These are phyloP conservation scores for Globia sparganii DNA, from an alignment of 2,888 invertebrate genomes.

Conservation along the genomic window DNA sequence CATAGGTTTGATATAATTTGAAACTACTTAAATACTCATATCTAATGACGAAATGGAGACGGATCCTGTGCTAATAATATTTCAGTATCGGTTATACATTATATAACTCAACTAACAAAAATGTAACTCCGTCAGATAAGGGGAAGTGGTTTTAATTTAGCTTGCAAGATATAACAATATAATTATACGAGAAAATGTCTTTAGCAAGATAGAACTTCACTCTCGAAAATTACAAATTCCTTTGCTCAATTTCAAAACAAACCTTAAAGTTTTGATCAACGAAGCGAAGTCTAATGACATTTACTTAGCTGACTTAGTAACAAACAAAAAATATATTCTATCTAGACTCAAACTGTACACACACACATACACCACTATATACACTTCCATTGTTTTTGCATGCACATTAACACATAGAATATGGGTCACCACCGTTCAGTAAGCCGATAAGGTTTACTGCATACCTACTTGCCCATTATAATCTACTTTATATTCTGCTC, in stretches of 20 bases:
- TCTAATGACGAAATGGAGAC: not conserved
- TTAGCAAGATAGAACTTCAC: not conserved
- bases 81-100: no score
- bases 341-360: not conserved
- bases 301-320: constrained; percentile 13
- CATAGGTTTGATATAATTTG: not conserved
- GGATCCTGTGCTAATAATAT: not conserved
- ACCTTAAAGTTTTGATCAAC: not conserved
- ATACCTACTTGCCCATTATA: constrained; percentile 25
- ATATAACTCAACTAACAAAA: not conserved
- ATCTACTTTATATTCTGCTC: constrained; percentile 38
- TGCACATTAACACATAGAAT: constrained; percentile 39
- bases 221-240: not conserved
- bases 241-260: not conserved
- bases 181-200: not conserved
- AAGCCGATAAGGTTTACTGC: constrained; percentile 45
- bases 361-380: not conserved
- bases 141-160: not conserved
- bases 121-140: not conserved
- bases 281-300: constrained; percentile 10
- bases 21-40: no score
- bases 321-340: constrained; percentile 24
- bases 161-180: not conserved
- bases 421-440: constrained; percentile 36
- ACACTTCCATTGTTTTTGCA: constrained; percentile 20